phyloP scores from a whole-genome alignment of 2,888 invertebrate species.

The Drosophila paramelanica region DNA sequence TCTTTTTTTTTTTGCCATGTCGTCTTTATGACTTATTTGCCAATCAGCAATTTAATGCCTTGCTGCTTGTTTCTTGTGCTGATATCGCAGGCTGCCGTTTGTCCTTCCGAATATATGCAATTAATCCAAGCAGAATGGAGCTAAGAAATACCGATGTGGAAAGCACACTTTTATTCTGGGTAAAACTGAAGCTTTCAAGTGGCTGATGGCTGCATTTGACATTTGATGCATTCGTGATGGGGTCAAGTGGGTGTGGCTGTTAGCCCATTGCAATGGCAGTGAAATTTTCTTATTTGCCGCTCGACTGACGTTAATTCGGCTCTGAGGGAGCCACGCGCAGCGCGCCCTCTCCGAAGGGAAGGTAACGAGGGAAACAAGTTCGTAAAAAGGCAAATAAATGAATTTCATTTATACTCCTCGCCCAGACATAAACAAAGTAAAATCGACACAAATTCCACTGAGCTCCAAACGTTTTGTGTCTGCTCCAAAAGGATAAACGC shows the following conservation, averaged over 20 bases:
- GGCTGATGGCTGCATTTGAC: slow-evolving; percentile 54
- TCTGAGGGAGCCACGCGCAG: slow-evolving; percentile 26
- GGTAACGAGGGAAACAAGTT: slow-evolving; percentile 38
- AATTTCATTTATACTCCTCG: slow-evolving; percentile 67
- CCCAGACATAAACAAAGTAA: slow-evolving; percentile 69
- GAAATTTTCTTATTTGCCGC: slow-evolving; percentile 75
- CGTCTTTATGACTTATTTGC: slow-evolving; percentile 58
- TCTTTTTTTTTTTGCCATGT: slow-evolving; percentile 5
- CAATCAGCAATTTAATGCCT: slow-evolving; percentile 56
- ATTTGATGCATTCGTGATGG: slow-evolving; percentile 36
- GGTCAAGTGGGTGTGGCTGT: neutral
- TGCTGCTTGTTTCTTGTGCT: slow-evolving; percentile 28
- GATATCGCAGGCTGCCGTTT: slow-evolving; percentile 19
- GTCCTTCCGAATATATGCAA: slow-evolving; percentile 36
- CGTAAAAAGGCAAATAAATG: slow-evolving; percentile 66
- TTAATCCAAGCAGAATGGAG: slow-evolving; percentile 27
- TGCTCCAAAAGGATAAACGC: slow-evolving; percentile 63
- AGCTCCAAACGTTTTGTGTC: slow-evolving; percentile 61
- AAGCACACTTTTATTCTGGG: slow-evolving; percentile 5
- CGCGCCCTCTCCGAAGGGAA: neutral
- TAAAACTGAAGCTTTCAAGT: slow-evolving; percentile 26
- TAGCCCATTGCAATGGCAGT: slow-evolving; percentile 27
- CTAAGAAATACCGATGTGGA: slow-evolving; percentile 7
- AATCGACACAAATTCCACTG: slow-evolving; percentile 72
- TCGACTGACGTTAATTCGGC: slow-evolving; percentile 66